Evolutionary conservation across 2,888 invertebrate genomes (phyloP).

Genomic region (Rapana venosa): DNA sequence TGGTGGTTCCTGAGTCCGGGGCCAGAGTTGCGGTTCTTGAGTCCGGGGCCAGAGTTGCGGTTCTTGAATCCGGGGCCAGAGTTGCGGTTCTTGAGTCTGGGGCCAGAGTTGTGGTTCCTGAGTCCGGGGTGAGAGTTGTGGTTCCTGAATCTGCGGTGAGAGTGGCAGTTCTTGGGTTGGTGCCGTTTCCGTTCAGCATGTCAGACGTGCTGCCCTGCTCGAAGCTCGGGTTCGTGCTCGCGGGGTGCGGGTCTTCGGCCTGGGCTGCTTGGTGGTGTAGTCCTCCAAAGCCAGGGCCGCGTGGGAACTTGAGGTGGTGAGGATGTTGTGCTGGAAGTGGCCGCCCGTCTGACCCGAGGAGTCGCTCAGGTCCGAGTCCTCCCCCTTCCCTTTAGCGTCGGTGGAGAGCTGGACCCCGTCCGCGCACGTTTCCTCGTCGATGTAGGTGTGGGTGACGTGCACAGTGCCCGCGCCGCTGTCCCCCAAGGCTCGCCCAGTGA

Average conservation of each 20-base stretch:
- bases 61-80: too few relatives aligned
- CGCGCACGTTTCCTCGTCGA: not conserved
- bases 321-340: not conserved
- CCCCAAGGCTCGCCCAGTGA: not conserved
- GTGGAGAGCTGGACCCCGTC: not conserved
- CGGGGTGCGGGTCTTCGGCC: not conserved
- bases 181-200: not conserved
- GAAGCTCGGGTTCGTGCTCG: not conserved
- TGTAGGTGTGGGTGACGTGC: slow-evolving; percentile 9
- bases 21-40: too few relatives aligned
- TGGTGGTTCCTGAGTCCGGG: too few relatives aligned
- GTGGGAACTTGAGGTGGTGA: not conserved
- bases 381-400: not conserved
- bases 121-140: too few relatives aligned
- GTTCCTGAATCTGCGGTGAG: too few relatives aligned
- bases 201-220: not conserved
- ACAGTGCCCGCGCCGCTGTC: too few relatives aligned
- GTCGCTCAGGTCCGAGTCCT: not conserved
- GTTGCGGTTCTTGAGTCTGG: too few relatives aligned
- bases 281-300: not conserved
- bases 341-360: not conserved
- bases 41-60: too few relatives aligned
- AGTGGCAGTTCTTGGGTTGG: too few relatives aligned
- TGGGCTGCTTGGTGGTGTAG: not conserved
- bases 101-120: too few relatives aligned